Evolutionary conservation across 2,113 vertebrate genomes (phyloP), one percentile per base, ranked within the genome.

Genomic region (Pituophis catenifer): DNA sequence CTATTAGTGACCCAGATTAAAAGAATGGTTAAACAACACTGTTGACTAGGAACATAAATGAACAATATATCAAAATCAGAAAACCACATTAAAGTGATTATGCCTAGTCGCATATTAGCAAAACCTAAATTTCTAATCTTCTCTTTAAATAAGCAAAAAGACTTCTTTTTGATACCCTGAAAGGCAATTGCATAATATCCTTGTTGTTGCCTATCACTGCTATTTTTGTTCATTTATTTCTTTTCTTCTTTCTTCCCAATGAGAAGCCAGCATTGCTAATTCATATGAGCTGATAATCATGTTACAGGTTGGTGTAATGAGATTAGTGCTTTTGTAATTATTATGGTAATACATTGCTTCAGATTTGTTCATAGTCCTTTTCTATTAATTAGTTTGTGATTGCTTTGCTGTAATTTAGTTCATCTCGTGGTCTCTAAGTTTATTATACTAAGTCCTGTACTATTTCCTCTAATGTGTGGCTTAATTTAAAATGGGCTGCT

Each of bases 241-340:
- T 12, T 86, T 62, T 26, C 81, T 21, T 95, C 3, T 57, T 89
- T 92, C 52, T 90, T 15, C 52, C 26, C 0, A 87, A 62, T 88
- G 52, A 96, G 93, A 94, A 95, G 23, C n/a, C 93, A 87, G 62
- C 38, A 89, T 94, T 58, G 92, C 52, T 97, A 96, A 96, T 95
- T 96, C 94, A 93, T 95, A 92, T 94, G 91, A 95, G 90, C 8
- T 93, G 89, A 94, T 94, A 97, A 96, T 97, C 87, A 93, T 81
- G 91, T 93, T 95, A 95, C 94, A 96, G 89, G 95, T 92, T 96
- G 93, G 54, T 95, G 96, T 96, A 97, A 97, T 97, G n/a, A 94
- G 94, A 92, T 97, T 95, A 96, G 50, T 96, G 87, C 0, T 94
- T 96, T 96, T 94, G 62, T 94, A 96, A 97, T 97, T 97, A 96